Percentiles rank a stretch among this genome's conserved stretches.
Evolutionary conservation across 1,140 invertebrate species (phyloP).

Genomic region (Holotrichia oblita): DNA sequence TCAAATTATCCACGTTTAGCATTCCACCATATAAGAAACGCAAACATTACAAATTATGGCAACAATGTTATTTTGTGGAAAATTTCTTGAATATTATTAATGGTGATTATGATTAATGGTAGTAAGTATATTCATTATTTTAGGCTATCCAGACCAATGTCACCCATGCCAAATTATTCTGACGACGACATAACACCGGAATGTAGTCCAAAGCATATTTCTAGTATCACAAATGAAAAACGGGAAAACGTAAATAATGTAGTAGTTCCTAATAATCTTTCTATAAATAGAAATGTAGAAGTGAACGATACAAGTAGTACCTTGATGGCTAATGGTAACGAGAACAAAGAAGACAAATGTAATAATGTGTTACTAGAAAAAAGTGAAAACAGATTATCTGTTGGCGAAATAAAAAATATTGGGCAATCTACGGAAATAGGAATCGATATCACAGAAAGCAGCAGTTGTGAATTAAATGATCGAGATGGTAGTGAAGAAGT

Average conservation of each 20-base stretch:
- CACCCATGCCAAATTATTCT: constrained; percentile 75
- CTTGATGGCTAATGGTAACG: constrained; percentile 9
- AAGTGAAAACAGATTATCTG: constrained; percentile 11
- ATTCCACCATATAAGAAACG: too few relatives aligned
- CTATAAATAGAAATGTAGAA: background rate
- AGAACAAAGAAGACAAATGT: constrained; percentile 14
- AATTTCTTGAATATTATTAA: too few relatives aligned
- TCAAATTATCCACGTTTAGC: too few relatives aligned
- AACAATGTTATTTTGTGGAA: too few relatives aligned
- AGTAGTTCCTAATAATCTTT: background rate
- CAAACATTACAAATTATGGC: too few relatives aligned
- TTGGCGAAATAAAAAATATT: background rate
- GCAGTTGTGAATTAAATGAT: background rate
- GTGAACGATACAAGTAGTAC: background rate
- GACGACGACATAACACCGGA: constrained; percentile 62
- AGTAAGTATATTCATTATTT: constrained; percentile 48
- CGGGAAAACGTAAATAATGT: background rate
- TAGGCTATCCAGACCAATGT: constrained; percentile 80
- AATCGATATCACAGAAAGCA: constrained; percentile 60
- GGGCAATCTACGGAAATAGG: constrained; percentile 53
- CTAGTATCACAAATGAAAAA: constrained; percentile 9
- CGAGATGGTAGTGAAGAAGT: background rate
- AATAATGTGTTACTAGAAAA: background rate
- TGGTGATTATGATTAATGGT: too few relatives aligned
- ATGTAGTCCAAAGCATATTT: constrained; percentile 47